phyloP scores from a whole-genome alignment of 2,888 invertebrate species.

The Criorhina ranunculi region DNA sequence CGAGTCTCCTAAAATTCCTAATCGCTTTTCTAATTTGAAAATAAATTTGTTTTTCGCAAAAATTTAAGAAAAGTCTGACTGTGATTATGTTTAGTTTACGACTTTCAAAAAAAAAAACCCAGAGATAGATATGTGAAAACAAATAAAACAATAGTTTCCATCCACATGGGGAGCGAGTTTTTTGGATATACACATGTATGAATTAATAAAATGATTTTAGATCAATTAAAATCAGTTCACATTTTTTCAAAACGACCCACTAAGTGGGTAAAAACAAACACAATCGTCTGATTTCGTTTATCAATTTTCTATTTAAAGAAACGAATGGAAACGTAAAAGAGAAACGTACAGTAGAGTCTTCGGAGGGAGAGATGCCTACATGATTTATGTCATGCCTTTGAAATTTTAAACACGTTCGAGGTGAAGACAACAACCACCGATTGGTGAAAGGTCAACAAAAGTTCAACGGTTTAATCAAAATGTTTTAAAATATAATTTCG shows the following conservation, averaged over 20 bases:
- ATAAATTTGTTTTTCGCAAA: conserved; percentile 10
- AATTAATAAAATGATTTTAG: neutral
- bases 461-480: conserved; percentile 10
- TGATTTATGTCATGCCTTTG: conserved; percentile 6
- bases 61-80: neutral
- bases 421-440: neutral
- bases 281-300: conserved; percentile 53
- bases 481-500: conserved; percentile 8
- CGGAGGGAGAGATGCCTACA: conserved; percentile 29
- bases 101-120: too few relatives aligned
- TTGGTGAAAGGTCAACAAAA: conserved; percentile 7
- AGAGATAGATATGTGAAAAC: neutral
- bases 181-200: too few relatives aligned
- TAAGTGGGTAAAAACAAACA: conserved; percentile 46
- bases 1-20: neutral
- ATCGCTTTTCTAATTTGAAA: conserved; percentile 13
- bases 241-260: neutral
- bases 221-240: conserved; percentile 11
- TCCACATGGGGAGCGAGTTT: neutral
- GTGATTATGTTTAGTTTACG: too few relatives aligned
- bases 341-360: neutral
- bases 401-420: neutral
- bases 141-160: neutral
- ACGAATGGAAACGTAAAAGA: neutral
- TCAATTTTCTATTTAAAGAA: conserved; percentile 47